Evolutionary conservation across 2,113 vertebrate species (phyloP).

Genomic region (Bos taurus): ARS-UCD2.0 NC_037328.1:153967001-153967500

Average conservation of each 20-base stretch:
- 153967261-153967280: neutral
- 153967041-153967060: neutral
- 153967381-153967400: neutral
- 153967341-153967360: neutral
- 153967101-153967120: neutral
- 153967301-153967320: neutral
- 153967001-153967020: neutral
- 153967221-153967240: neutral
- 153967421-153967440: neutral
- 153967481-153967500: accelerated
- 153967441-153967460: neutral
- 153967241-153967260: neutral
- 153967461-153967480: neutral
- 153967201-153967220: neutral
- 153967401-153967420: neutral
- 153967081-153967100: neutral
- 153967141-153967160: neutral
- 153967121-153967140: neutral
- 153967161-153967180: neutral
- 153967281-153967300: neutral
- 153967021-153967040: neutral
- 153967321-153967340: neutral
- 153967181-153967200: neutral
- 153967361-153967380: neutral
- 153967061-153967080: neutral